Conservation (phyloP, 2,113 vertebrate species). For the Triplophysa rosa region DNA sequence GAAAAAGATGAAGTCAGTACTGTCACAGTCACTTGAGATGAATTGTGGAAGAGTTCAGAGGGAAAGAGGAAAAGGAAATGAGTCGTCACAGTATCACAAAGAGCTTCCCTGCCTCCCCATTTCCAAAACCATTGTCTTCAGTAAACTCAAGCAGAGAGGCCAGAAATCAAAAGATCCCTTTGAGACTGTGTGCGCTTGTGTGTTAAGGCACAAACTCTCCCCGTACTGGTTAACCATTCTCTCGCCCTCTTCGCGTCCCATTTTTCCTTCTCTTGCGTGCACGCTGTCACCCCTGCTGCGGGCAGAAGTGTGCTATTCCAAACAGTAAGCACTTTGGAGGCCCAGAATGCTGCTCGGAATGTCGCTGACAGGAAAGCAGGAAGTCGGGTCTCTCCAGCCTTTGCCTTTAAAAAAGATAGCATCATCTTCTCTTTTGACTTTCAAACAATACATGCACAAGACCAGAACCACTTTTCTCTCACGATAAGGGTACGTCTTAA, state of each 20-base stretch:
- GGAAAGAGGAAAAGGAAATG: slow-evolving; percentile 53
- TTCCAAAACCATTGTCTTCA: slow-evolving; percentile 42
- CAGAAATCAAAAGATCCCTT: slow-evolving; percentile 12
- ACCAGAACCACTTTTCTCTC: slow-evolving; percentile 11
- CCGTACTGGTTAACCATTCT: slow-evolving; percentile 3
- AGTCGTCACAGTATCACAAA: slow-evolving; percentile 49
- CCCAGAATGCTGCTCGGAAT: slow-evolving; percentile 45
- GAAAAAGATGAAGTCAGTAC: too few relatives aligned
- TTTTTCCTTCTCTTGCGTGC: slow-evolving; percentile 11
- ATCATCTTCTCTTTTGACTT: slow-evolving; percentile 15
- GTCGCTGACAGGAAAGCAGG: slow-evolving; percentile 55
- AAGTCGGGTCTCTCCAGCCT: slow-evolving; percentile 35
- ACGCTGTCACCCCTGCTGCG: slow-evolving; percentile 24
- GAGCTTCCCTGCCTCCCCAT: slow-evolving; percentile 38
- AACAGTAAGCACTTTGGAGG: slow-evolving; percentile 49
- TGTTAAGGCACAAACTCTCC: slow-evolving; percentile 12
- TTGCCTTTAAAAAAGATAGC: slow-evolving; percentile 9
- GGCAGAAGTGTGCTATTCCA: slow-evolving; percentile 48
- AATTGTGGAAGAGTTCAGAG: slow-evolving; percentile 34
- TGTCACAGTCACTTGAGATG: slow-evolving; percentile 31
- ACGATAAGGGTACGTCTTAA: neutral
- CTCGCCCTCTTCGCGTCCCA: neutral
- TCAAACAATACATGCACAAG: slow-evolving; percentile 12
- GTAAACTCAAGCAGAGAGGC: slow-evolving; percentile 32
- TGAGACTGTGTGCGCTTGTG: slow-evolving; percentile 11